Evolutionary conservation across 2,797 vertebrate species (phyloP).

Genomic region (Cephalopachus bancanus): DNA sequence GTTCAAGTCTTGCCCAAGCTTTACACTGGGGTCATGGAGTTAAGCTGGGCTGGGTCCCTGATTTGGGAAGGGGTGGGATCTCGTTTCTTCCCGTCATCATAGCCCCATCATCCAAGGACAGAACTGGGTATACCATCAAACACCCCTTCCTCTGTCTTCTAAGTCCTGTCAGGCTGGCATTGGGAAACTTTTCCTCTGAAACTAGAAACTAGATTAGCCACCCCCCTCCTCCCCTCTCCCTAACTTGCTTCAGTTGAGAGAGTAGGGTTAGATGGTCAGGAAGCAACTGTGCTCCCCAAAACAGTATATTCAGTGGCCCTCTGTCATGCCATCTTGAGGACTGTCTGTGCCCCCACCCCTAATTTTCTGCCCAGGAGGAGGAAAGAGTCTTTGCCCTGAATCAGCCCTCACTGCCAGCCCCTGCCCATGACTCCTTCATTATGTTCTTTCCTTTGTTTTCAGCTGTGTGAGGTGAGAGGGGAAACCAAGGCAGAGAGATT

Average conservation of each 20-base stretch:
- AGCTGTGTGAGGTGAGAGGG: neutral
- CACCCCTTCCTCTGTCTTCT: conserved; percentile 66
- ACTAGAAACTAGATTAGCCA: conserved; percentile 71
- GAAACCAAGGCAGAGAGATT: conserved; percentile 66
- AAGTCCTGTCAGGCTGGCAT: conserved; percentile 68
- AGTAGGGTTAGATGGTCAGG: conserved; percentile 27
- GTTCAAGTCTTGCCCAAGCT: conserved; percentile 78
- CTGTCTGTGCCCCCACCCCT: neutral
- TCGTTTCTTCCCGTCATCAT: conserved; percentile 46
- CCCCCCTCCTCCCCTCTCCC: neutral
- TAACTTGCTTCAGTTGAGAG: neutral
- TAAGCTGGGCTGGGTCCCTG: conserved; percentile 61
- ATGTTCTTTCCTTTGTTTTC: conserved; percentile 31
- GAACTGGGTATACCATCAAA: neutral
- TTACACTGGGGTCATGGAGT: conserved; percentile 57
- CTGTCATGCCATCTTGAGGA: conserved; percentile 25
- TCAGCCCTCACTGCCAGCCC: neutral
- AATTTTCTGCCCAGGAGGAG: conserved; percentile 48
- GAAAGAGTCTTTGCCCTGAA: neutral
- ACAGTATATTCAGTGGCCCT: conserved; percentile 45
- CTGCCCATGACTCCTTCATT: neutral
- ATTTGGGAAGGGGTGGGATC: conserved; percentile 62
- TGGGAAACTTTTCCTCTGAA: conserved; percentile 82
- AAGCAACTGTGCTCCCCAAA: conserved; percentile 57
- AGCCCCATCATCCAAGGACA: neutral